Conservation (phyloP, 2,888 invertebrate species). For the Melipona beecheii region DNA sequence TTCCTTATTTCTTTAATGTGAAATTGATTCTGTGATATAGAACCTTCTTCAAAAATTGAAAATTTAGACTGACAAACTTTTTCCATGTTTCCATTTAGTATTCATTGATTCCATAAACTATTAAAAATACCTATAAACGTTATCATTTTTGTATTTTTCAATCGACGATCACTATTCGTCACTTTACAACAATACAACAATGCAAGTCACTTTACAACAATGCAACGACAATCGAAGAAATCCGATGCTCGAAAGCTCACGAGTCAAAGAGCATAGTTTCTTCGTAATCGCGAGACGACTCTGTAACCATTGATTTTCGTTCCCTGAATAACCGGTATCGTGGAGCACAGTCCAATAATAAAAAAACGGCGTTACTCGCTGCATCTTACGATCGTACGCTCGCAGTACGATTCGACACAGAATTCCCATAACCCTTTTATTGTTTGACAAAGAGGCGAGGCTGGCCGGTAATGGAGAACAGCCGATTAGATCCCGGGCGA, state of each 20-base stretch:
- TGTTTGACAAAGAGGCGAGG: constrained; percentile 10
- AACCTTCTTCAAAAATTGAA: background rate
- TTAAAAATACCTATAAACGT: background rate
- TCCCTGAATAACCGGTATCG: constrained; percentile 7
- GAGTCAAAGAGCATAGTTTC: no score
- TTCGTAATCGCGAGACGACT: background rate
- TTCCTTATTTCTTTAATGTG: no score
- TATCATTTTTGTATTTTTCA: background rate
- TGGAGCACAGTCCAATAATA: background rate
- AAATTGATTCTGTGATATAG: background rate
- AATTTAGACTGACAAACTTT: background rate
- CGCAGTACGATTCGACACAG: constrained; percentile 9
- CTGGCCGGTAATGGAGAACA: constrained; percentile 12
- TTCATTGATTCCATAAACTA: background rate
- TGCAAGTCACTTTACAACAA: no score
- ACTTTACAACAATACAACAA: no score
- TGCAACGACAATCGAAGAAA: no score
- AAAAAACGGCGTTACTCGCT: background rate
- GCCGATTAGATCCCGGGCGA: constrained; percentile 37
- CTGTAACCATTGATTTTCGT: constrained; percentile 9
- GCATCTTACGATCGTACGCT: constrained; percentile 10
- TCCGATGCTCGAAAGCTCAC: no score
- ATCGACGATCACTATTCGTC: background rate
- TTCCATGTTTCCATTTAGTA: background rate
- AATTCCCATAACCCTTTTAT: constrained; percentile 37